Base-by-base conservation (phyloP, 2,113 vertebrate species). In the Pelobates fuscus region DNA sequence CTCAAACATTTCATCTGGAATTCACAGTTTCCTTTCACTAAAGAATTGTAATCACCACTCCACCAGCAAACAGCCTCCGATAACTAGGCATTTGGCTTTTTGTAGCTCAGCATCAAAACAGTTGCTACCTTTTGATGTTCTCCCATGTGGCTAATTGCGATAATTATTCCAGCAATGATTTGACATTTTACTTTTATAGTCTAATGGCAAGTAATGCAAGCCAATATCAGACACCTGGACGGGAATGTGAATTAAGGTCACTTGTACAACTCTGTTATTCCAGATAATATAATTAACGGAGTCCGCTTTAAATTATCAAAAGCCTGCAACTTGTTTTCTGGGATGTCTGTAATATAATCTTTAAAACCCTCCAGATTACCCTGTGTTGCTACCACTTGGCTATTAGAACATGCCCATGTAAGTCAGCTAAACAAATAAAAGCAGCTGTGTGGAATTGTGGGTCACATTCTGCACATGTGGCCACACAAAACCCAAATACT, bases 1-100 rank as follows among this genome's bases (percentile, higher is more conserved):
- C 73, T 77, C 67, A 68, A 77, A 77, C 64, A 77, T 77, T 77
- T 77, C 73, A 52, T 61, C 63, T 67, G 63, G 67, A 67, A 75
- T 37, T 67, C 73, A 46, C 55, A 55, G 68, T 77, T 77, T 68
- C 73, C 73, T 77, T 77, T 77, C 23, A 55, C 43, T 68, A 30
- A 57, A 67, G 64, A 77, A 67, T 52, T 32, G 55, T 68, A 67
- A 67, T 61, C 64, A 68, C 68, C 65, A 77, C 23, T 44, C 72
- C 63, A 66, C 62, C 63, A 75, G 63, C 25, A 43, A n/a, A 49
- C 41, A n/a, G 20, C 17, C 37, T 46, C 63, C 66, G 67, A 67
- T 75, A 62, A 67, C 64, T 52, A 59, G 54, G 24, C 25, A 30
- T 67, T 75, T 75, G 63, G 72, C 37, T 67, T 75, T 70, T 58